Evolutionary conservation across 2,113 vertebrate genomes (phyloP).

Genomic region (Pseudonaja textilis): DNA sequence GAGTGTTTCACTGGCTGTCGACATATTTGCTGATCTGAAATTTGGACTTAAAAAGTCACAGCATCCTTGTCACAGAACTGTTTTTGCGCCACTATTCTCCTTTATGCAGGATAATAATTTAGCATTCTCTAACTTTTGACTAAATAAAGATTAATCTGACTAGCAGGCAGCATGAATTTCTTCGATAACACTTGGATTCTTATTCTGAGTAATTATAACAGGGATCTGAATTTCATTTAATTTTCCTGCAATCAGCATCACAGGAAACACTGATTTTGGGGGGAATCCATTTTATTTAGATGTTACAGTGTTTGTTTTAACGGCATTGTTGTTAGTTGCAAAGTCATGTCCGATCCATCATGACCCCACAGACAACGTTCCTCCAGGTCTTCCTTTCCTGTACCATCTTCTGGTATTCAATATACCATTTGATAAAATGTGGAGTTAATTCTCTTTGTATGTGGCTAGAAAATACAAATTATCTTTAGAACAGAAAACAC

Average conservation of each 20-base stretch:
- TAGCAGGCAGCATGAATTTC: slow-evolving; percentile 33
- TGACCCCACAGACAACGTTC: too few species aligned
- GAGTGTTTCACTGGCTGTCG: slow-evolving; percentile 61
- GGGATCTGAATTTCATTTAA: slow-evolving; percentile 61
- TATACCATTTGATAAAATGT: slow-evolving; percentile 53
- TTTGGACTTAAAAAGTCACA: slow-evolving; percentile 46
- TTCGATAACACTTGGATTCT: slow-evolving; percentile 35
- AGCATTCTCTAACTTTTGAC: slow-evolving; percentile 38
- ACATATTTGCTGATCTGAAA: slow-evolving; percentile 57
- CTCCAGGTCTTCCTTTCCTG: too few species aligned
- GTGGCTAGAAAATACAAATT: slow-evolving; percentile 64
- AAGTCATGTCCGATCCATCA: too few species aligned
- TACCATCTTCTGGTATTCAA: slow-evolving; percentile 23
- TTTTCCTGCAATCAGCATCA: slow-evolving; percentile 54
- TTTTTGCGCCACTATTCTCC: rapidly evolving
- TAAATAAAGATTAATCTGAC: slow-evolving; percentile 49
- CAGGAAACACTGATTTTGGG: slow-evolving; percentile 55
- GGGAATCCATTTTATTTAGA: slow-evolving; percentile 49
- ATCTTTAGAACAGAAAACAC: slow-evolving; percentile 55
- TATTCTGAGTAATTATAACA: slow-evolving; percentile 47
- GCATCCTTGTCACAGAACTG: slow-evolving; percentile 13
- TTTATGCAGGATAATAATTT: slow-evolving; percentile 31
- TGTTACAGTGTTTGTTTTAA: slow-evolving; percentile 41
- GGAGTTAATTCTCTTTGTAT: slow-evolving; percentile 56
- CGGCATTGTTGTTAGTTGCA: neutral